Evolutionary conservation across 2,888 invertebrate genomes (phyloP), one percentile per base, ranked within the genome.

Genomic region (Coronaproctus castanopsis): DNA sequence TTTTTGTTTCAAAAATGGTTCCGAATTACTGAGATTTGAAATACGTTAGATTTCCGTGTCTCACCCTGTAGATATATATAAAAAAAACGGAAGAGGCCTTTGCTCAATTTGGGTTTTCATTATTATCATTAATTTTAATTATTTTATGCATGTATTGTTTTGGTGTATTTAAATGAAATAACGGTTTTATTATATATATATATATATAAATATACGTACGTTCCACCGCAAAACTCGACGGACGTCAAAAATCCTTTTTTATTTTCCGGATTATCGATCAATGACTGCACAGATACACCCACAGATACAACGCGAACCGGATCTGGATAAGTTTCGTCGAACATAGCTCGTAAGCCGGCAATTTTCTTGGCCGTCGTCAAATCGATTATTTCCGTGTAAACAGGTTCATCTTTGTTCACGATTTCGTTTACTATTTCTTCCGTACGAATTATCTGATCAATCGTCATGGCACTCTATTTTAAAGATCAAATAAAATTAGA

Each of bases 211-310:
- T n/a, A n/a, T 57, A 75, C 79, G 75, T 69, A 81, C 80, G 98
- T 98, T 66, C 98, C 98, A 61, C 98, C 98, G 73, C 98, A 99
- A 75, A 99, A 98, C 75, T 99, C 98, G 3, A 99, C 88, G 1
- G 97, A 95, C 0, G 95, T 95, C 61, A 82, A 76, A 56, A 80
- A 79, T 1, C 87, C 96, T 51, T 78, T 80, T 21, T 81, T 78
- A 21, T 85, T 80, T 58, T 85, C 79, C 0, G 97, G 96, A 74
- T 97, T 85, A 23, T 78, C 76, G 70, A 93, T 85, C 52, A 98
- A 76, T 53, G 87, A 78, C 66, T 95, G 93, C 3, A 98, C 85
- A 1, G 95, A 82, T 52, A 93, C 79, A 21, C 97, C 98, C 66
- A 98, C 84, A 23, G 92, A 89, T 52, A 99, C 90, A 3, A 99